These are phyloP conservation scores for Spilarctia lutea DNA, from an alignment of 2,888 invertebrate genomes.

Conservation along the genomic window DNA sequence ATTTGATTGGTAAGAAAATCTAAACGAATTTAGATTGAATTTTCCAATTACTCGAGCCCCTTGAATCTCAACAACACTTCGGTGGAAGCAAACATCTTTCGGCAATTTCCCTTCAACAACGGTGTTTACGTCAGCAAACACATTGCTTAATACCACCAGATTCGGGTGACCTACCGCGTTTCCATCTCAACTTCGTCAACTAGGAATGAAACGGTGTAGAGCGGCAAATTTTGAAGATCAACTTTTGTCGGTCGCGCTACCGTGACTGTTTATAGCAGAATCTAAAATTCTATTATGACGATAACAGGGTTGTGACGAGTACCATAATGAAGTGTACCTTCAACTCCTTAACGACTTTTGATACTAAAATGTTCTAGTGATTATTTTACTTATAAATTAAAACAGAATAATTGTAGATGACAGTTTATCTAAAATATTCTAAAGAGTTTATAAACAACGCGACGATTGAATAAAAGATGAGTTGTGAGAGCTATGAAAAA, in stretches of 20 bases:
- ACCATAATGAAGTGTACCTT: constrained; percentile 70
- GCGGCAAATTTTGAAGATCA: constrained; percentile 66
- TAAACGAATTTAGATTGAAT: constrained; percentile 67
- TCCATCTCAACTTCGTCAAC: constrained; percentile 31
- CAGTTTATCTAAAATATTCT: constrained; percentile 54
- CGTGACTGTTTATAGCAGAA: constrained; percentile 71
- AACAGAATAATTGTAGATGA: constrained; percentile 48
- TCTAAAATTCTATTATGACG: constrained; percentile 81
- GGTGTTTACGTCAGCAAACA: constrained; percentile 72
- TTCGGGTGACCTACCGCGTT: constrained; percentile 51
- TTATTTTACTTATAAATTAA: constrained; percentile 52
- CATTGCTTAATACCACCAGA: constrained; percentile 58
- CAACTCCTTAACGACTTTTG: constrained; percentile 53
- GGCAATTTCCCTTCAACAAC: constrained; percentile 66
- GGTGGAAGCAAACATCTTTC: constrained; percentile 70
- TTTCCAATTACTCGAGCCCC: constrained; percentile 66
- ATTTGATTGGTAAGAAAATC: constrained; percentile 55
- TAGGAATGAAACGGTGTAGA: constrained; percentile 31
- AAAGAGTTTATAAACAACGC: constrained; percentile 50
- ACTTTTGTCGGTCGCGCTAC: constrained; percentile 65
- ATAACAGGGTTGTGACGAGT: constrained; percentile 69
- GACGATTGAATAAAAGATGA: constrained; percentile 59
- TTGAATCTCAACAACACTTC: constrained; percentile 62
- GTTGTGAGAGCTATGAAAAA: constrained; percentile 41
- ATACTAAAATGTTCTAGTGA: constrained; percentile 48